phyloP scores from a whole-genome alignment of 2,888 invertebrate species.

The Plagiodera versicolora region DNA sequence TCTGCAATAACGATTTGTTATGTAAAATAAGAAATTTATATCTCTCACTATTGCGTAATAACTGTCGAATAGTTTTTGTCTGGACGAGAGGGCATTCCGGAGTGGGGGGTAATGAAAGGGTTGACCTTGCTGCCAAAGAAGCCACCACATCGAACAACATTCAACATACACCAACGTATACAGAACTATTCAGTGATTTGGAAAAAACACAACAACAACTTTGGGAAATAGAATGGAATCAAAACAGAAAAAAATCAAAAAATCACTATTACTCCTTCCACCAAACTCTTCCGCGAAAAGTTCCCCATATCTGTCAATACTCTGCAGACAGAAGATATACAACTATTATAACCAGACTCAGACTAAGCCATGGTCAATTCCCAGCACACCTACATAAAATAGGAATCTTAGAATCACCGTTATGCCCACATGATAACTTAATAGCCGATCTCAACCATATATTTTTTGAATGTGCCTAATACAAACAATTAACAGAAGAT shows the following conservation, averaged over 20 bases:
- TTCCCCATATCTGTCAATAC: no score
- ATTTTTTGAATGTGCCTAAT: neutral
- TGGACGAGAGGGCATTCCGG: constrained; percentile 1
- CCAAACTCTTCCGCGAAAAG: no score
- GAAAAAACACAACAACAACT: neutral
- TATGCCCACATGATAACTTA: no score
- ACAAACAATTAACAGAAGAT: neutral
- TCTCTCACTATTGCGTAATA: neutral
- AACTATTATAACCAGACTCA: no score
- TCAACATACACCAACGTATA: neutral
- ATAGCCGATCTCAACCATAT: neutral
- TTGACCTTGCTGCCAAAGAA: neutral
- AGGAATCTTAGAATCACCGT: no score
- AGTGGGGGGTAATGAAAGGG: neutral
- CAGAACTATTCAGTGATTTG: neutral
- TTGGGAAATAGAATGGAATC: neutral
- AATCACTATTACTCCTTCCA: no score
- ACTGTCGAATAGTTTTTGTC: neutral
- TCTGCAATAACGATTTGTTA: neutral
- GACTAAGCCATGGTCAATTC: no score
- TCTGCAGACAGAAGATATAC: no score
- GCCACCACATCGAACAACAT: no score
- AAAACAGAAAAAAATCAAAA: no score
- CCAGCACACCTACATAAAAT: no score
- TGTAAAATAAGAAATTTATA: neutral